These are phyloP conservation scores for Oryctes rhinoceros DNA, from an alignment of 1,140 invertebrate species.

Conservation along the genomic window DNA sequence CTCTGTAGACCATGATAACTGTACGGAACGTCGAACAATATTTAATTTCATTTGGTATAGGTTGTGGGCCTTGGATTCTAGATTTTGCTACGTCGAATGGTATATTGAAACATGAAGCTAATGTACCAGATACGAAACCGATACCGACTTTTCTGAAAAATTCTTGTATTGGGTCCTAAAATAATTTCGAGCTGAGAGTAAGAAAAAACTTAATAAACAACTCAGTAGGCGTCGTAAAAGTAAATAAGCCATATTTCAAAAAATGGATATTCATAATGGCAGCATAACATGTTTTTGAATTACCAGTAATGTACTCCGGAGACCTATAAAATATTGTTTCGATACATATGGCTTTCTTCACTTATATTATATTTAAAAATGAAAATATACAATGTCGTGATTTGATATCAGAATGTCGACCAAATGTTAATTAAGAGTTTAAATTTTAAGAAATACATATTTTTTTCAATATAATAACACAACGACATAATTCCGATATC, in stretches of 20 bases:
- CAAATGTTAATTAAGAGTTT: no score
- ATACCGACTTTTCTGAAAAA: slow-evolving; percentile 78
- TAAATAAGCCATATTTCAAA: not conserved
- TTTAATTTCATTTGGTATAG: slow-evolving; percentile 73
- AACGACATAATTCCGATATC: no score
- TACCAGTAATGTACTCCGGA: not conserved
- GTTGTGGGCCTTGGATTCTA: slow-evolving; percentile 91
- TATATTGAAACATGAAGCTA: slow-evolving; percentile 89
- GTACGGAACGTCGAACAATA: slow-evolving; percentile 81
- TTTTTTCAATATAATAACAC: no score
- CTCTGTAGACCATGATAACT: slow-evolving; percentile 78
- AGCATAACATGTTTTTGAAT: not conserved
- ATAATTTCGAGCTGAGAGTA: not conserved
- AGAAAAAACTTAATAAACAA: no score
- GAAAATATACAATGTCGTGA: no score
- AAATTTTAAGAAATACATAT: no score
- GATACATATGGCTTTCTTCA: no score
- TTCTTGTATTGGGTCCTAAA: slow-evolving; percentile 73
- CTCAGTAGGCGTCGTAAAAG: no score
- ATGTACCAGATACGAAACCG: slow-evolving; percentile 83
- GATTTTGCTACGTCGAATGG: slow-evolving; percentile 97
- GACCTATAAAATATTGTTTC: no score
- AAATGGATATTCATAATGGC: not conserved
- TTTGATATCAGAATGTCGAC: no score
- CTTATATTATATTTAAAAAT: no score